A percentile compares a stretch with the other conserved stretches of the same genome.
Evolutionary conservation across 2,113 vertebrate species (phyloP).

Genomic region (Rhinolophus ferrumequinum): DNA sequence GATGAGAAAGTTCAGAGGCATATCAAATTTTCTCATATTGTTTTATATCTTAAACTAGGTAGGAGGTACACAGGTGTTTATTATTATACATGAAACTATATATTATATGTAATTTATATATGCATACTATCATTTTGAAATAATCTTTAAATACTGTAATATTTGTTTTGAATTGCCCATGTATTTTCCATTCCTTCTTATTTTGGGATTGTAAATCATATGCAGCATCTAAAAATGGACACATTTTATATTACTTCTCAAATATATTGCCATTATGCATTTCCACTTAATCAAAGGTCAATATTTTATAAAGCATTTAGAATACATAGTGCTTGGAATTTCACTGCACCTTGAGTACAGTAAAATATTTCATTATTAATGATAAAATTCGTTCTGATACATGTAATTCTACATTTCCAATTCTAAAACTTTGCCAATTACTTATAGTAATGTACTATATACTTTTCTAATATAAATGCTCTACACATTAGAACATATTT

Average conservation of each 20-base stretch:
- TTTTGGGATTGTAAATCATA: background rate
- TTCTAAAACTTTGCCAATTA: conserved; percentile 5
- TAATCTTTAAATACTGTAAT: background rate
- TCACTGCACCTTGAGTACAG: background rate
- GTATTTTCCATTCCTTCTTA: background rate
- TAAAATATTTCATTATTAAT: background rate
- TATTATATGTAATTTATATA: background rate
- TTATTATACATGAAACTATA: background rate
- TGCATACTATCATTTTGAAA: background rate
- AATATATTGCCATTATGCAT: background rate
- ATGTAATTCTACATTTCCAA: conserved; percentile 34
- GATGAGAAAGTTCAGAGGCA: background rate
- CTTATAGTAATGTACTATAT: background rate
- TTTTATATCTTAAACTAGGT: background rate
- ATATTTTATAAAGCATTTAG: conserved; percentile 28
- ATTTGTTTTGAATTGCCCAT: background rate
- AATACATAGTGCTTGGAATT: background rate
- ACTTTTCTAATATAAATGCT: background rate
- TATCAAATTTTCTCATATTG: background rate
- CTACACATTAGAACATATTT: background rate
- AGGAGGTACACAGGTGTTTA: background rate
- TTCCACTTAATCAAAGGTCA: conserved; percentile 13
- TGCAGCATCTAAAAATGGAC: background rate
- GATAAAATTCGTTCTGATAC: background rate
- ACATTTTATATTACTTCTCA: background rate